These are phyloP conservation scores for Baronia brevicornis DNA, from an alignment of 2,888 invertebrate species.

Conservation along the genomic window DNA sequence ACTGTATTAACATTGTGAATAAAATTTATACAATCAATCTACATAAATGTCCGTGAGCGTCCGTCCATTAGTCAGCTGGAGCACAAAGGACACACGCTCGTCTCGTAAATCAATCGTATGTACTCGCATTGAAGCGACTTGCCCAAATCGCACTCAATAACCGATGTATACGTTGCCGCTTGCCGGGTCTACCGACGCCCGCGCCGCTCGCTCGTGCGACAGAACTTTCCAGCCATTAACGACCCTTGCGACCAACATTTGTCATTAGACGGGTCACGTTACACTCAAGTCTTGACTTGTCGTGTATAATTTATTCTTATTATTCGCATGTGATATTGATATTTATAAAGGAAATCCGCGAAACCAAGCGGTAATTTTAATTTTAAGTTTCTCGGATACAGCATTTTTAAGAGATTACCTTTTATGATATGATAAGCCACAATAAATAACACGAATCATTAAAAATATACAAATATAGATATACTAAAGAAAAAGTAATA, in stretches of 20 bases:
- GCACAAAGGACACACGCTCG: slow-evolving; percentile 74
- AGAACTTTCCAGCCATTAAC: slow-evolving; percentile 62
- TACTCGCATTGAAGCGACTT: slow-evolving; percentile 66
- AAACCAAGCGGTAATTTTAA: too few relatives aligned
- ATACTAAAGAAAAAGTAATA: too few relatives aligned
- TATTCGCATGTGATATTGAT: too few relatives aligned
- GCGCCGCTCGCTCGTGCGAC: slow-evolving; percentile 25
- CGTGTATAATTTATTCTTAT: neutral
- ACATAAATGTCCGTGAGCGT: slow-evolving; percentile 76
- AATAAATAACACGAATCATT: too few relatives aligned
- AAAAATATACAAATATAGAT: too few relatives aligned
- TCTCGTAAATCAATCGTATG: slow-evolving; percentile 73
- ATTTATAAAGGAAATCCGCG: too few relatives aligned
- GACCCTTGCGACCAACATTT: slow-evolving; percentile 57
- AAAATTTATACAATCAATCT: slow-evolving; percentile 76
- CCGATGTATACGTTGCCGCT: slow-evolving; percentile 39
- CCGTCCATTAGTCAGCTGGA: slow-evolving; percentile 72
- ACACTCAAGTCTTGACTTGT: slow-evolving; percentile 9
- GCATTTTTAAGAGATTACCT: too few relatives aligned
- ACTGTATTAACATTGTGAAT: slow-evolving; percentile 76
- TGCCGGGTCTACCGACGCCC: slow-evolving; percentile 22
- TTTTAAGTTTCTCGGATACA: too few relatives aligned
- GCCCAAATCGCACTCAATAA: slow-evolving; percentile 71
- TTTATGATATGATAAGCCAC: too few relatives aligned
- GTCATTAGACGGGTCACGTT: slow-evolving; percentile 35